Percentiles rank a stretch among this genome's conserved stretches.
phyloP scores from a whole-genome alignment of 2,113 vertebrate genomes.

The Uria aalge region DNA sequence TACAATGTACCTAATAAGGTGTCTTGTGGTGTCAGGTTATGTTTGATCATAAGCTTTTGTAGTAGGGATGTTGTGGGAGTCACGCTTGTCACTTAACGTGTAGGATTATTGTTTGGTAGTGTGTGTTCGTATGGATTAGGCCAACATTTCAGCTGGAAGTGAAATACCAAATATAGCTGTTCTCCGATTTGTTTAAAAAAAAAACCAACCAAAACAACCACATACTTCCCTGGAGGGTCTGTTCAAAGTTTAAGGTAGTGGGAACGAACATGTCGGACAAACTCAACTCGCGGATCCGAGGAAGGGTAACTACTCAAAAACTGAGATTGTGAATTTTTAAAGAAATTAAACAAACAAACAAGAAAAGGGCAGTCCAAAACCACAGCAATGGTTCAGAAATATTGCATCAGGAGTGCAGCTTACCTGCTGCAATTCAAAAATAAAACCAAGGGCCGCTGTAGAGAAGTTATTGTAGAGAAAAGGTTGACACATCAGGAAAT shows the following conservation, averaged over 20 bases:
- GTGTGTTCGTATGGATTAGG: not conserved
- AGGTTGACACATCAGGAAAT: not conserved
- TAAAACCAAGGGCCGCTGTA: not conserved
- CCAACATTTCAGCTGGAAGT: not conserved
- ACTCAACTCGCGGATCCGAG: not conserved
- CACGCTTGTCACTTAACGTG: not conserved
- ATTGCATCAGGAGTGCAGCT: not conserved
- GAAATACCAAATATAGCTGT: not conserved
- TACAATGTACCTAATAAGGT: not conserved
- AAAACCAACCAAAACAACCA: not conserved
- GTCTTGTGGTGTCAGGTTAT: not conserved
- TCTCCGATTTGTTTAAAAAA: not conserved
- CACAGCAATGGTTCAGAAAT: not conserved
- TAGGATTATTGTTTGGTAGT: not conserved
- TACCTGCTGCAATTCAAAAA: not conserved
- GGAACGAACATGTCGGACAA: not conserved
- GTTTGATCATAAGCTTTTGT: not conserved
- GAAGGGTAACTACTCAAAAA: not conserved
- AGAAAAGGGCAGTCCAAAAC: not conserved
- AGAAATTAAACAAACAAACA: not conserved
- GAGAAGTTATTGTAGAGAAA: not conserved
- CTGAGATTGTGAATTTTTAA: not conserved
- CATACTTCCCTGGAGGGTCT: not conserved
- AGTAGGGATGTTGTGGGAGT: not conserved
- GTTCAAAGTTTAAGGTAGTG: not conserved